A percentile compares a stretch with the other conserved stretches of the same genome.
Evolutionary conservation across 2,888 invertebrate species (phyloP).

Genomic region (Phoenoteleia sp.): DNA sequence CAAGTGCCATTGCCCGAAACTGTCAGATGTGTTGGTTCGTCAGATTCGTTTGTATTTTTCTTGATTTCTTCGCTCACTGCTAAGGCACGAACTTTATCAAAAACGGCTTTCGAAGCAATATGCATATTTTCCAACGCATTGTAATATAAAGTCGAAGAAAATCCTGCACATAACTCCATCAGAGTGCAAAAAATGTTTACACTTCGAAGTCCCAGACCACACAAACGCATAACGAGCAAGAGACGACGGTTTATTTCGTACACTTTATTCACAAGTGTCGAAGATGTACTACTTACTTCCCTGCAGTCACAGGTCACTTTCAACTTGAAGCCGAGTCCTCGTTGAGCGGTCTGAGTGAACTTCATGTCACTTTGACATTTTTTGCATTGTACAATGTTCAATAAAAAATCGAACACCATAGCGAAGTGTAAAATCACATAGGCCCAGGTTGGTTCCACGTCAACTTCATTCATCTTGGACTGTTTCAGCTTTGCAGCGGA

Average conservation of each 20-base stretch:
- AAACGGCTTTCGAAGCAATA: neutral
- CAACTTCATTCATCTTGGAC: neutral
- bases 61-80: neutral
- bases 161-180: neutral
- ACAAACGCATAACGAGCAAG: neutral
- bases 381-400: neutral
- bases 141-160: neutral
- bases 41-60: neutral
- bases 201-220: neutral
- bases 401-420: neutral
- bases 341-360: neutral
- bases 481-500: neutral
- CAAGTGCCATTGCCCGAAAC: conserved; percentile 20
- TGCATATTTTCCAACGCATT: neutral
- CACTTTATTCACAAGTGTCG: neutral
- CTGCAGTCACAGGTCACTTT: neutral
- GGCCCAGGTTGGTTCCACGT: neutral
- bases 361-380: conserved; percentile 12
- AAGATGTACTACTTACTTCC: neutral
- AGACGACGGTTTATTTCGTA: conserved; percentile 1
- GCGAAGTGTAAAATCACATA: conserved; percentile 1
- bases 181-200: neutral
- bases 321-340: neutral
- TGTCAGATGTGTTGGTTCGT: conserved; percentile 3
- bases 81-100: neutral